Evolutionary conservation across 1,140 invertebrate species (phyloP).

Genomic region (Conus betulinus): DNA sequence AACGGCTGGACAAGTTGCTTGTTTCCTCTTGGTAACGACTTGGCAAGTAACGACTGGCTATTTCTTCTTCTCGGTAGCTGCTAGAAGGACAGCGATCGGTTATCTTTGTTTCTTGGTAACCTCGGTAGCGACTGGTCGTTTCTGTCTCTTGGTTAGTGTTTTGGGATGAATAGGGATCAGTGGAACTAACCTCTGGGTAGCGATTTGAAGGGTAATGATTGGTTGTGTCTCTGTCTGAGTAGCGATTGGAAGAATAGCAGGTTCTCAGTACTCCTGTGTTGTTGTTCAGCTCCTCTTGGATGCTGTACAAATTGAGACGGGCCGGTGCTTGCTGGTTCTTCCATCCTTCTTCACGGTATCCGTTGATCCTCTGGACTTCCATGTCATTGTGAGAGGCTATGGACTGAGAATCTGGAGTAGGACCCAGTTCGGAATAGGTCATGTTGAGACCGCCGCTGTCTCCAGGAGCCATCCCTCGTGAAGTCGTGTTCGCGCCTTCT

Average conservation of each 20-base stretch:
- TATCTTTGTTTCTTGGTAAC: neutral
- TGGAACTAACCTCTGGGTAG: neutral
- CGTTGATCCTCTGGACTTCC: constrained; percentile 33
- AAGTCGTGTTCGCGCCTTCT: neutral
- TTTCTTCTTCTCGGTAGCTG: neutral
- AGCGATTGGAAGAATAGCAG: neutral
- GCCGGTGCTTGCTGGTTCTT: neutral
- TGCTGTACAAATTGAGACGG: neutral
- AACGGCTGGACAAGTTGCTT: neutral
- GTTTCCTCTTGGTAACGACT: neutral
- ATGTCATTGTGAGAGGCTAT: constrained; percentile 12
- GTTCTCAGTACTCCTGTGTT: neutral
- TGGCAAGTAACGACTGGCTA: neutral
- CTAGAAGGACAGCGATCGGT: neutral
- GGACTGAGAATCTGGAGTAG: constrained; percentile 2
- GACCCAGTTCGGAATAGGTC: constrained; percentile 11
- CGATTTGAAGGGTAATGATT: neutral
- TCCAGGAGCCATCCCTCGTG: neutral
- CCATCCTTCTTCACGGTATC: constrained; percentile 1
- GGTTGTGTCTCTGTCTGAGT: neutral
- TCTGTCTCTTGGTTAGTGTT: no score
- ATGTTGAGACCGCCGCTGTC: neutral
- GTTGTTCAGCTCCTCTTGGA: constrained; percentile 1
- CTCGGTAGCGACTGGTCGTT: neutral
- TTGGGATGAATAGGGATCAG: neutral